Base-by-base conservation (phyloP, 2,113 vertebrate species). In the Xyliphius kryptos region DNA sequence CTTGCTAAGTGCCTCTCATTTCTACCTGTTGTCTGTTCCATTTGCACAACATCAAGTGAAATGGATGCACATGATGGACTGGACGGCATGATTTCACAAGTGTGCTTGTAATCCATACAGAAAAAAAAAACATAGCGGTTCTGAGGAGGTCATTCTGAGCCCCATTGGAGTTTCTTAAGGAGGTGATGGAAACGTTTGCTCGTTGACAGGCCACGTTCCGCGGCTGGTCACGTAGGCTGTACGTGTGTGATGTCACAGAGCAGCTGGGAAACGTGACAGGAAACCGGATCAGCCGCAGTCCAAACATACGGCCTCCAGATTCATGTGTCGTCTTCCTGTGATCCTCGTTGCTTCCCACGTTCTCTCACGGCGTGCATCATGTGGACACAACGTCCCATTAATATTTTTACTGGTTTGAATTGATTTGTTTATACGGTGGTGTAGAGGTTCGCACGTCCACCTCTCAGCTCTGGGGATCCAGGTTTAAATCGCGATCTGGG, bases 181-280 rank as follows among this genome's bases (percentile, higher is more conserved):
- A 14, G 41, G 22, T 37, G 41, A 40, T 40, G 68, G 50, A 56
- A 60, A 65, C 11, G 10, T 37, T 36, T 49, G 51, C 36, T 56
- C 49, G 52, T 56, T 41, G 44, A 61, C 66, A 55, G 41, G 3
- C 36, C 22, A 38, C 10, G 66, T 49, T 49, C 56, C 60, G 50
- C 16, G 40, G 49, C 56, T 12, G 44, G 62, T 22, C 54, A 64
- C 26, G 7, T 10, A 67, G 53, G 20, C 9, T 19, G 6, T 48
- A 56, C 40, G 40, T 63, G 21, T 48, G 43, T 48, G 53, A 57
- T 12, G 17, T 32, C 55, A 48, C 52, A 21, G 15, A 48, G 51
- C 52, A 61, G 46, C 68, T 55, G 49, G 50, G 47, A 67, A 43
- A 62, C 53, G 59, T 71, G 64, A 62, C 63, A 52, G 69, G 63